Base-by-base conservation (phyloP, 2,888 invertebrate genomes). In the Hirtodrosophila alboralis region DNA sequence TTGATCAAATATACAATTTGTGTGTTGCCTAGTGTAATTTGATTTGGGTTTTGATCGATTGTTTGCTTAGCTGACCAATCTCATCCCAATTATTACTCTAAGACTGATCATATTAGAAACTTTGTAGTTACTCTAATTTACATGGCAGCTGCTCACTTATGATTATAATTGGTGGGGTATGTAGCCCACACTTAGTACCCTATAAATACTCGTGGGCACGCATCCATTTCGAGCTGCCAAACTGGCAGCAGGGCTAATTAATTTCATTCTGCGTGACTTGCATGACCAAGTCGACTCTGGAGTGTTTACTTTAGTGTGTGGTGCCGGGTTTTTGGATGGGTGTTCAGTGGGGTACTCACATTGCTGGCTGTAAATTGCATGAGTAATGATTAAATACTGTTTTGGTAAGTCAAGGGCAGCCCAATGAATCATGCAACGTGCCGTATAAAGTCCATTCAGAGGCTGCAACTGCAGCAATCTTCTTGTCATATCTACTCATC, bases 181-280 rank as follows among this genome's bases (percentile, higher is more conserved):
- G n/a, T n/a, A 21, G 47, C 48, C 7, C 28, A 23, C 13, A 40
- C 34, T 45, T 49, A 40, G 58, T 66, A 43, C 33, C 7, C 44
- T 40, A 45, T 62, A 33, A 48, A 53, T 54, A 27, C 10, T 30
- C 26, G 31, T 26, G 4, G 48, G 49, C 45, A 66, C 56, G 49
- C 53, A 36, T 34, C 30, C 72, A 57, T 61, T 65, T 49, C 12
- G 37, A 52, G 59, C 73, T 54, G 67, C 59, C 60, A 71, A 75
- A 64, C 63, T 59, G 76, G 69, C 69, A 77, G 59, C 84, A 72
- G 61, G 73, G 69, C 77, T 78, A 78, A 78, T 78, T 78, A 78
- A 78, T 78, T 78, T 84, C 36, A 26, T 48, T 34, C 61, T 84
- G 73, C 84, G 77, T 78, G 77, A 79, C 84, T 73, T 54, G 77